These are phyloP conservation scores for Lithophane leautieri DNA, from an alignment of 2,888 invertebrate genomes.

Conservation along the genomic window DNA sequence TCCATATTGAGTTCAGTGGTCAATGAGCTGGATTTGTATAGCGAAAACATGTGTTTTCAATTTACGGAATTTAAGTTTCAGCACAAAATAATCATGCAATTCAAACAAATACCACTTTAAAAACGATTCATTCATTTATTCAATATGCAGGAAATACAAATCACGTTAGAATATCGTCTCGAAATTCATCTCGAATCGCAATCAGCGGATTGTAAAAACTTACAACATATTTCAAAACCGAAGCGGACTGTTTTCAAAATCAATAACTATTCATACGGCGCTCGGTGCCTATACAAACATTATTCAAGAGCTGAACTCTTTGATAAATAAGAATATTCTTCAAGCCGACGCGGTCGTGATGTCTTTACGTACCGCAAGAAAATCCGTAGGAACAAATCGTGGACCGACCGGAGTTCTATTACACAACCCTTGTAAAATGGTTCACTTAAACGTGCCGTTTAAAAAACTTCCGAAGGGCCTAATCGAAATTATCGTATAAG, in stretches of 20 bases:
- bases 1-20: not conserved
- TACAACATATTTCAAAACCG: constrained; percentile 46
- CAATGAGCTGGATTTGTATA: not conserved
- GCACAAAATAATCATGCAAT: not conserved
- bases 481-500: constrained; percentile 47
- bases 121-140: constrained; percentile 8
- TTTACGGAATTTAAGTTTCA: not conserved
- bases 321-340: constrained; percentile 79
- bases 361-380: constrained; percentile 67
- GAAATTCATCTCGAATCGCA: constrained; percentile 24
- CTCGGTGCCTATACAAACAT: constrained; percentile 74
- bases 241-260: constrained; percentile 70
- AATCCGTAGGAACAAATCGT: constrained; percentile 68
- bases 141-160: constrained; percentile 26
- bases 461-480: constrained; percentile 49
- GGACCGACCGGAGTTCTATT: constrained; percentile 52
- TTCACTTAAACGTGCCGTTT: constrained; percentile 50
- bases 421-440: constrained; percentile 62
- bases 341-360: constrained; percentile 67
- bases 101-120: not conserved
- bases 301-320: constrained; percentile 70
- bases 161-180: constrained; percentile 19
- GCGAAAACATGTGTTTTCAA: not conserved
- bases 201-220: constrained; percentile 51
- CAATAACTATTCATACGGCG: constrained; percentile 75